Conservation (phyloP, 2,797 vertebrate species). For the Pseudochirops corinnae region DNA sequence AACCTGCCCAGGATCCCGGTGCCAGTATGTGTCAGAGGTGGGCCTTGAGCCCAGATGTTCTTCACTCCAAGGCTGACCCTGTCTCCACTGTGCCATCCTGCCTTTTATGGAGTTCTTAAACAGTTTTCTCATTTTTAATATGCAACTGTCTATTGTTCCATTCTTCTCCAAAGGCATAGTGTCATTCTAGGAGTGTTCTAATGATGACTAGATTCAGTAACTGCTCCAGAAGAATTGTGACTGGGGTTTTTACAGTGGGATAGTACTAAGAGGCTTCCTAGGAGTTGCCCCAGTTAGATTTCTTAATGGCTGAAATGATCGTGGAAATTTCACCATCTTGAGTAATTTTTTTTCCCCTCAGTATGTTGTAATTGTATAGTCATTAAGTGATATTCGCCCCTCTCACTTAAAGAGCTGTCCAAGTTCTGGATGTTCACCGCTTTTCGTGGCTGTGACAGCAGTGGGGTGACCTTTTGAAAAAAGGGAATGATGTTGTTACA, state of each 20-base stretch:
- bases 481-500: not conserved
- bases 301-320: not conserved
- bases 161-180: not conserved
- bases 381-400: not conserved
- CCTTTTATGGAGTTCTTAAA: not conserved
- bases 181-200: not conserved
- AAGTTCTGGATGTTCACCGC: not conserved
- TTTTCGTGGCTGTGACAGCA: not conserved
- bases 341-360: not conserved
- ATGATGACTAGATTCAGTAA: not conserved
- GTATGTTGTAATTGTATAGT: not conserved
- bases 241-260: not conserved
- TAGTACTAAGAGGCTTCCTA: not conserved
- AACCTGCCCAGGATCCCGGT: not conserved
- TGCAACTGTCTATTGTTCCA: not conserved
- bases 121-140: not conserved
- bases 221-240: not conserved
- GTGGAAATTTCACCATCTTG: not conserved
- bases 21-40: not conserved
- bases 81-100: not conserved
- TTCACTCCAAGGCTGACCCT: too few relatives aligned
- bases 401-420: not conserved
- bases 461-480: not conserved
- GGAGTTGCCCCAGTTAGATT: not conserved
- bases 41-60: not conserved